Percentiles rank a stretch among this genome's conserved stretches.
phyloP scores from a whole-genome alignment of 2,888 invertebrate species.

The Aphodius sticticus region DNA sequence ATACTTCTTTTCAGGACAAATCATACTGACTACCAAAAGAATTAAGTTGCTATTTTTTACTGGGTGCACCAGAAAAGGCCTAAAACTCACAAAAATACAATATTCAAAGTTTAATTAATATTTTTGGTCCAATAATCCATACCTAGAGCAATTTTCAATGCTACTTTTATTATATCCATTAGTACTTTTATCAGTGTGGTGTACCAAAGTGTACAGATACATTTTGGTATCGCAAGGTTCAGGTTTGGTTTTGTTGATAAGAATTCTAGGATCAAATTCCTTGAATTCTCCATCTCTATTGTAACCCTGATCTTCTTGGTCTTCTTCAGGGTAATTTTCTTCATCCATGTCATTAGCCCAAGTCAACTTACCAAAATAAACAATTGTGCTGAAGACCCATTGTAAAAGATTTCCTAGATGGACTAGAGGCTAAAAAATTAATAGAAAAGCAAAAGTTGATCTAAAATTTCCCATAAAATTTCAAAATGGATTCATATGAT shows the following conservation, averaged over 20 bases:
- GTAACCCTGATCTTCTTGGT: slow-evolving; percentile 38
- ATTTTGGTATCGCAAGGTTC: slow-evolving; percentile 84
- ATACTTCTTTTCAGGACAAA: slow-evolving; percentile 61
- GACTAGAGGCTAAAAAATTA: slow-evolving; percentile 64
- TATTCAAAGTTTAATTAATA: background rate
- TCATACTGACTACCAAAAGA: slow-evolving; percentile 75
- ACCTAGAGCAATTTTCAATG: slow-evolving; percentile 51
- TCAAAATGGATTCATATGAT: too few species aligned
- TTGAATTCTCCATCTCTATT: slow-evolving; percentile 46
- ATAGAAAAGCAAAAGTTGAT: background rate
- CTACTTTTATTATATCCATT: slow-evolving; percentile 56
- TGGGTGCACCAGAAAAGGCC: slow-evolving; percentile 79
- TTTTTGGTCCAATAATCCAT: slow-evolving; percentile 36
- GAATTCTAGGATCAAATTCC: slow-evolving; percentile 64
- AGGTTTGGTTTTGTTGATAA: slow-evolving; percentile 81
- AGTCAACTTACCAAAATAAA: slow-evolving; percentile 68
- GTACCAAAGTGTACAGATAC: slow-evolving; percentile 55
- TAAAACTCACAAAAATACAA: slow-evolving; percentile 41
- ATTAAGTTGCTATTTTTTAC: slow-evolving; percentile 84
- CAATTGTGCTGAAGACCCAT: slow-evolving; percentile 66
- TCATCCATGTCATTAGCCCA: slow-evolving; percentile 63
- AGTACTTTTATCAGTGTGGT: slow-evolving; percentile 53
- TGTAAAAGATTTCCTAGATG: slow-evolving; percentile 66
- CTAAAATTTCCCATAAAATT: too few species aligned
- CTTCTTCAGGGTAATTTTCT: slow-evolving; percentile 48